Evolutionary conservation across 1,140 invertebrate species (phyloP).

Genomic region (Plutomurus gul): DNA sequence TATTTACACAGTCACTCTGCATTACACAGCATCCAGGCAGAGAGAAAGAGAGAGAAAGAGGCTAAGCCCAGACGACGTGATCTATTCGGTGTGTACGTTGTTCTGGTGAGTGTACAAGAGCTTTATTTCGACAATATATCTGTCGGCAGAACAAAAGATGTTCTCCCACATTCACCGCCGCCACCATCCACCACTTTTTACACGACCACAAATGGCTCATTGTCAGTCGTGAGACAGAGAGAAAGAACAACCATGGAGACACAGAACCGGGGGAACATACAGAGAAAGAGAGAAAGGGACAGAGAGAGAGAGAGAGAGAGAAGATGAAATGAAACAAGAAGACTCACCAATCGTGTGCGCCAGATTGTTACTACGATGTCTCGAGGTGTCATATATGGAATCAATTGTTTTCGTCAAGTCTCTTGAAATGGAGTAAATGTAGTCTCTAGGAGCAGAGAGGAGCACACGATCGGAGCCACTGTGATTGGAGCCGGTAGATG

Average conservation of each 20-base stretch:
- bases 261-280: neutral
- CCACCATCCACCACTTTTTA: neutral
- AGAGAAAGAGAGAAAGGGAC: neutral
- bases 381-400: slow-evolving; percentile 54
- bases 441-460: slow-evolving; percentile 53
- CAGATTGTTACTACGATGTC: slow-evolving; percentile 51
- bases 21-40: neutral
- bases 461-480: slow-evolving; percentile 53
- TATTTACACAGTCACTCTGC: neutral
- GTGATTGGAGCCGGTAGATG: slow-evolving; percentile 50
- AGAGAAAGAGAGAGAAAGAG: no score
- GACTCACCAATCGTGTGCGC: slow-evolving; percentile 51
- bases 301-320: neutral
- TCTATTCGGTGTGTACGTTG: no score
- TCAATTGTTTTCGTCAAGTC: slow-evolving; percentile 54
- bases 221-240: no score
- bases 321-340: neutral
- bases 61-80: no score
- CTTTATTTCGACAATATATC: slow-evolving; percentile 20
- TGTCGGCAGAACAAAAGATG: slow-evolving; percentile 13
- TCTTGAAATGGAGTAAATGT: slow-evolving; percentile 55
- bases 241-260: no score
- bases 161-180: neutral
- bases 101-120: neutral
- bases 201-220: no score